phyloP scores from a whole-genome alignment of 2,888 invertebrate genomes.

The Tiliacea aurago region DNA sequence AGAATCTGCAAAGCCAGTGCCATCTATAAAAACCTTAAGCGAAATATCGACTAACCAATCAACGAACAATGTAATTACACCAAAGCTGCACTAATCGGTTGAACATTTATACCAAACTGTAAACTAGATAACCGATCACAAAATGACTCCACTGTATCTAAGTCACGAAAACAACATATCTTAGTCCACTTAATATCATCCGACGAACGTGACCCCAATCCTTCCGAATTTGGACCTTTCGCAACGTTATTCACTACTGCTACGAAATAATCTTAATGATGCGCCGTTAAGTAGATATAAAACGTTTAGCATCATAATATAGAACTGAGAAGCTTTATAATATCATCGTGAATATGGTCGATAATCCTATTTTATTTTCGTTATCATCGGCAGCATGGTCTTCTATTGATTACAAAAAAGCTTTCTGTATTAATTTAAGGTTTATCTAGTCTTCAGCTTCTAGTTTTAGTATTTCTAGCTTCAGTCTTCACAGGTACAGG shows the following conservation, averaged over 20 bases:
- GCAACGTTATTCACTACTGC: conserved; percentile 49
- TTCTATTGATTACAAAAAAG: conserved; percentile 33
- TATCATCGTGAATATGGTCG: conserved; percentile 27
- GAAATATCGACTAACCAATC: conserved; percentile 8
- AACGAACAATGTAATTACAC: conserved; percentile 28
- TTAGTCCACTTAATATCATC: conserved; percentile 83
- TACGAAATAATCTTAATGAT: conserved; percentile 58
- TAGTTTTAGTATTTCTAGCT: conserved; percentile 27
- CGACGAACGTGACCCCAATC: conserved; percentile 86
- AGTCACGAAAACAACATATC: conserved; percentile 86
- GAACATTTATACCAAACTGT: conserved; percentile 10
- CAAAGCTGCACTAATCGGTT: conserved; percentile 23
- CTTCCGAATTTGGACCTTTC: conserved; percentile 72
- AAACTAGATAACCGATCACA: conserved; percentile 53
- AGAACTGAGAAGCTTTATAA: conserved; percentile 48
- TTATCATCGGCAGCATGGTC: conserved; percentile 20
- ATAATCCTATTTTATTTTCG: conserved; percentile 53
- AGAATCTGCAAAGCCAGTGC: background rate
- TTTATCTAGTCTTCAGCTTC: conserved; percentile 29
- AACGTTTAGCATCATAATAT: conserved; percentile 58
- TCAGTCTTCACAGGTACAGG: conserved; percentile 50
- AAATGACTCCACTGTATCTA: conserved; percentile 57
- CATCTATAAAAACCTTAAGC: background rate
- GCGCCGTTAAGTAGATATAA: conserved; percentile 56
- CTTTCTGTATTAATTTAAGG: conserved; percentile 20